phyloP scores from a whole-genome alignment of 2,113 vertebrate species.

The Dicerorhinus sumatrensis region DNA sequence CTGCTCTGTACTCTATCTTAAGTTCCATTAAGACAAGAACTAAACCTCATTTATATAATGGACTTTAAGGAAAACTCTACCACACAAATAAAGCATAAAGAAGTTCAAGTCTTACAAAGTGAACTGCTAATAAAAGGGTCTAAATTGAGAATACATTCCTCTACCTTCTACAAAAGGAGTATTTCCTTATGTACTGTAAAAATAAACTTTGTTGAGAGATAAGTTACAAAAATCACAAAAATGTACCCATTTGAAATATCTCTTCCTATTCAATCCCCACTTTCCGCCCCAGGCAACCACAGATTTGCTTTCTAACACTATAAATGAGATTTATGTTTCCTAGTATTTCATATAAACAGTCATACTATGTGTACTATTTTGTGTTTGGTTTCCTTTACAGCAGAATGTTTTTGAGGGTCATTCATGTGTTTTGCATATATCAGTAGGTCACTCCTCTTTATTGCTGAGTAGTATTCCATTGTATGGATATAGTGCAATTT shows the following conservation, averaged over 20 bases:
- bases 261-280: neutral
- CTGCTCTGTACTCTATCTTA: neutral
- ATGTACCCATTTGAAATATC: neutral
- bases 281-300: neutral
- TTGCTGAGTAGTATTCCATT: neutral
- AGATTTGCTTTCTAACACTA: neutral
- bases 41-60: neutral
- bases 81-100: neutral
- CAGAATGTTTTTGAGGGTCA: neutral
- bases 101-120: neutral
- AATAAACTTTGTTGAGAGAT: neutral
- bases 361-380: neutral
- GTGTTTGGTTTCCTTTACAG: neutral
- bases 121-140: neutral
- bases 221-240: neutral
- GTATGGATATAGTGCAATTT: neutral
- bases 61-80: neutral
- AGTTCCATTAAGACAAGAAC: slow-evolving; percentile 19
- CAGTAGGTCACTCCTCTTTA: neutral
- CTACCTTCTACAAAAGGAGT: neutral
- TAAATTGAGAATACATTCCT: neutral
- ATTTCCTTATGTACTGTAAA: neutral
- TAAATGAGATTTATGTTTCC: neutral
- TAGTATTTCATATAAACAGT: neutral
- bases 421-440: neutral